Evolutionary conservation across 2,797 vertebrate species (phyloP), one percentile per base, ranked within the genome.

Genomic region (Manis crassicaudata): DNA sequence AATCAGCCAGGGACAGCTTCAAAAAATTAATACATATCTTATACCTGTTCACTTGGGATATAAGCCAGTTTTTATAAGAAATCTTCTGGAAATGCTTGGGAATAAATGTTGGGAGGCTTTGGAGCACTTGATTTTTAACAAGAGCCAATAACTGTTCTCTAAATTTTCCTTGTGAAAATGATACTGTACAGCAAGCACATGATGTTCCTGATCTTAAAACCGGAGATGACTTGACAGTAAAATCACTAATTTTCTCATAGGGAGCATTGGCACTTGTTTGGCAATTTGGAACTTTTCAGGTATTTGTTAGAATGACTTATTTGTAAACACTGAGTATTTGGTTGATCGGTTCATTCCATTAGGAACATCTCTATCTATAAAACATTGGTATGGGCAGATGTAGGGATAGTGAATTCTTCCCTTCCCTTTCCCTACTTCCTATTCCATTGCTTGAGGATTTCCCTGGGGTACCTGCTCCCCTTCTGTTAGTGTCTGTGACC

Each of bases 1-100:
- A 98, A 88, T 88, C 88, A 62, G 81, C 54, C 65, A 95, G 80
- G 73, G 92, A 88, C 80, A 97, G 93, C 62, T 95, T 81, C 70
- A 43, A 68, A 89, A 82, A 95, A 90, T 56, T 43, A 88, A 84
- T 62, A 79, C 35, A 25, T 62, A 75, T 46, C 23, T 37, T 94
- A 13, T 80, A 81, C 92, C 94, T 63, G 9, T 85, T 97, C 75
- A 70, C 4, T 95, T 95, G 50, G 84, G 90, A 91, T 92, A 80
- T 83, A 70, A 93, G 85, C 16, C 2, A 68, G 5, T 83, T 83
- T 87, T 84, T 70, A 43, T 18, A 75, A 95, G 35, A 84, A 77
- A 35, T 84, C 91, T 79, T 89, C 65, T 50, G 83, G 29, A 43
- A 96, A 77, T 88, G 37, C 83, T 91, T 90, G 80, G 83, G 85